Base-by-base conservation (phyloP, 2,797 vertebrate genomes). In the Parauchenoglanis punctatus region DNA sequence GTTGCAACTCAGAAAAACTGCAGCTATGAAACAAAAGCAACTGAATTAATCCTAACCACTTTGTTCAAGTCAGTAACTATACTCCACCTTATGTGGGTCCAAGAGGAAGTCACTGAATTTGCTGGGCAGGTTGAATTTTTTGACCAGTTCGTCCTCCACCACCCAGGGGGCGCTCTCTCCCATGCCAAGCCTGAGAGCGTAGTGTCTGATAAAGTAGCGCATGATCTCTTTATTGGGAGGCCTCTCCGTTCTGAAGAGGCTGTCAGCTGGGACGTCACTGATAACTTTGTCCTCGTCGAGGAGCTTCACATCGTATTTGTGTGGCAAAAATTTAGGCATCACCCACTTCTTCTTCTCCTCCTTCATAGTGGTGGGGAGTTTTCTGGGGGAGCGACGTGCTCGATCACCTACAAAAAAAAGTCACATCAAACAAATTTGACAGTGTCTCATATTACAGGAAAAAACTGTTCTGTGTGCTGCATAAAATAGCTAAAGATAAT, bases 181-280 rank as follows among this genome's bases (percentile, higher is more conserved):
- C 0, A 94, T 96, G 67, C 99, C 99, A 4, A 98, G 93, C 63
- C 98, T 96, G 46, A 99, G 93, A 0, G 98, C 97, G 0, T 97
- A 96, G 89, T 99, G 99, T 44, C 98, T 96, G 93, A 99, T 99
- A 92, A 99, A 99, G 90, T 99, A 99, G 40, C 99, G 97, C 93
- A 99, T 95, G 84, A 99, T 99, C 94, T 99, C 99, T 92, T 99
- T 99, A 93, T 98, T 99, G 65, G 99, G 99, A 80, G 99, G 99
- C 0, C 99, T 96, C 88, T 99, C 98, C 0, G 98, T 97, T 81
- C 99, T 96, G 88, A 94, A 95, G 78, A 99, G 96, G 92, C 97
- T 98, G 85, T 99, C 98, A 44, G 92, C 94, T 23, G 99, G 99
- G 49, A 99, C 98, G 0, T 96, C 96, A 90, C 97, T 99, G 93